Conservation (phyloP, 2,113 vertebrate species). For the Gallinago jamesoni region DNA sequence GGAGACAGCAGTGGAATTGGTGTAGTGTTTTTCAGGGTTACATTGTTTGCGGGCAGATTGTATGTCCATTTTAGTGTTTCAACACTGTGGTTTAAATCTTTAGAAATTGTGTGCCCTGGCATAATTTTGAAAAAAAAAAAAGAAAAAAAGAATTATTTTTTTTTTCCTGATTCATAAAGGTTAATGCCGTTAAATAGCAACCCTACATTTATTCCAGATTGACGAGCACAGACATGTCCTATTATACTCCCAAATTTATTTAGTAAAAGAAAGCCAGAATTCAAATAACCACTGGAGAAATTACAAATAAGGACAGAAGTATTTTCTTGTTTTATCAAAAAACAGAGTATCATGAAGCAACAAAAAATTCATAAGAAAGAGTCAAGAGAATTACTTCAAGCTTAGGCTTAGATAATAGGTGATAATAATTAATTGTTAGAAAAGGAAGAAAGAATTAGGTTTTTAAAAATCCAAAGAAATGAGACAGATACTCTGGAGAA, state of each 20-base stretch:
- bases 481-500: background rate
- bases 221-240: background rate
- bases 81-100: background rate
- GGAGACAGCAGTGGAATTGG: background rate
- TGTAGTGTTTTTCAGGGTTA: background rate
- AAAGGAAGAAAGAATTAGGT: background rate
- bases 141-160: background rate
- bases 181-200: background rate
- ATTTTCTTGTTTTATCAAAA: conserved; percentile 51
- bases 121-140: background rate
- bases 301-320: conserved; percentile 1
- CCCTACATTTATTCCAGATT: background rate
- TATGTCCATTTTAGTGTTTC: background rate
- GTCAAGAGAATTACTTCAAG: conserved; percentile 30
- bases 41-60: background rate
- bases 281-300: conserved; percentile 30
- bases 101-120: background rate
- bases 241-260: background rate
- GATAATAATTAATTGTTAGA: conserved; percentile 54
- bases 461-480: background rate
- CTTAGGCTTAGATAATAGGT: conserved; percentile 19
- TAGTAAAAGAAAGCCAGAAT: background rate
- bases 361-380: background rate
- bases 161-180: background rate
- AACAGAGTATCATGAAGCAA: background rate